Base-by-base conservation (phyloP, 1,140 invertebrate genomes). In the Drosophila eugracilis region DNA sequence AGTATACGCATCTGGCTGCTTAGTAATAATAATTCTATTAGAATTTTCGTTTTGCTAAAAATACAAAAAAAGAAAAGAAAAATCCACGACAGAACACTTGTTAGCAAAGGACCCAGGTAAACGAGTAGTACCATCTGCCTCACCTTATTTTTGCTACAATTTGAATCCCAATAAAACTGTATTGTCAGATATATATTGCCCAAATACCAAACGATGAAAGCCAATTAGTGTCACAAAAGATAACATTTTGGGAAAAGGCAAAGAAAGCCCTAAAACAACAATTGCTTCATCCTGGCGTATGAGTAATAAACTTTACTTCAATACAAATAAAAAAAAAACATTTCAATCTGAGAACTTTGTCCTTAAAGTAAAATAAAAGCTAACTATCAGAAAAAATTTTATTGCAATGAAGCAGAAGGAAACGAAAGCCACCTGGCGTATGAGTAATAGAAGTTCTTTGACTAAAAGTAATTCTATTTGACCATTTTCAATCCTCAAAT, bases 401-500 rank as follows among this genome's bases (percentile, higher is more conserved):
- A 36, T 36, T 15, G 19, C 36, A 59, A 59, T 15, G 12, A 5
- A 17, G 17, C 5, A 3, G 10, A 22, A 17, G 30, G 3, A 9
- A 28, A 5, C 4, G 49, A 17, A 59, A 2, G 19, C 26, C 21
- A 63, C 37, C 19, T 34, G 59, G 21, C 37, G 55, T 34, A 44
- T 62, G 37, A 21, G 37, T 32, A 34, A 63, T 63, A 62, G 37
- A 34, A 37, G 10, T 36, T 52, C 2, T 15, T 45, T 28, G n/a
- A 7, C 0, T n/a, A n/a, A 22, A 42, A 42, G 21, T 14, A 24
- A 44, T 44, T 44, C 19, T 24, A n/a, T 44, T 44, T 6, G 42
- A n/a, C 22, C n/a, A 44, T 26, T 45, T 32, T 32, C 24, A 69
- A 22, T 55, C 42, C 19, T 21, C 19, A 70, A 58, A 19, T 39